Evolutionary conservation across 1,140 invertebrate genomes (phyloP).

Genomic region (Drosophila lini): DNA sequence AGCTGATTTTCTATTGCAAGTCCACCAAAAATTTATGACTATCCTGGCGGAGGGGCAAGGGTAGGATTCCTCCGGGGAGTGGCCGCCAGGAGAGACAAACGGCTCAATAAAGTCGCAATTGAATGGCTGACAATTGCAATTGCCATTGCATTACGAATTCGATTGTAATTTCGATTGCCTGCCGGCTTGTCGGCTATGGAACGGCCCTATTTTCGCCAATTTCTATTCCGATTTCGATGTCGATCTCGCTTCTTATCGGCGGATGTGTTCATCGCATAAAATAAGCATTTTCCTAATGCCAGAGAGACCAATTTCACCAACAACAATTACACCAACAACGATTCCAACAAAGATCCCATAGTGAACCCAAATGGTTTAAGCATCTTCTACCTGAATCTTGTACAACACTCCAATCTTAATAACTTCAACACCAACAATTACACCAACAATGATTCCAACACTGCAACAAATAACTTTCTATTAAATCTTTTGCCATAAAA

Average conservation of each 20-base stretch:
- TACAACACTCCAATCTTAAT: neutral
- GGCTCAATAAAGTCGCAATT: slow-evolving; percentile 66
- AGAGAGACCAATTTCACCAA: neutral
- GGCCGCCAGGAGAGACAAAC: slow-evolving; percentile 22
- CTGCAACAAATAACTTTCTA: neutral
- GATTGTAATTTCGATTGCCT: slow-evolving; percentile 18
- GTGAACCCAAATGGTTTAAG: neutral
- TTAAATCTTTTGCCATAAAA: neutral
- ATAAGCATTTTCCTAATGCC: slow-evolving; percentile 68
- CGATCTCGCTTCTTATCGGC: slow-evolving; percentile 2
- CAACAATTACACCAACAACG: slow-evolving; percentile 8
- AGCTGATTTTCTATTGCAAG: slow-evolving; percentile 54
- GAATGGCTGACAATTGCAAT: slow-evolving; percentile 73
- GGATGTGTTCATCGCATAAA: slow-evolving; percentile 67
- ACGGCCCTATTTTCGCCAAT: neutral
- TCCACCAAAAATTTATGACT: slow-evolving; percentile 65
- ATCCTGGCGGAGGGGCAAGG: neutral
- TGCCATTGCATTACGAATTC: slow-evolving; percentile 59
- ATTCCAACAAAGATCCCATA: neutral
- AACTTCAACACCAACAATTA: neutral
- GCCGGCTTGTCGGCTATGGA: slow-evolving; percentile 33
- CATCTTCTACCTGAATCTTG: no score
- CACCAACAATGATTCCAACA: neutral
- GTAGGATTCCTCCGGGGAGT: neutral
- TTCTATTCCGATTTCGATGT: neutral